These are phyloP conservation scores for Pantherophis guttatus DNA, from an alignment of 2,113 vertebrate species.

Conservation along the genomic window DNA sequence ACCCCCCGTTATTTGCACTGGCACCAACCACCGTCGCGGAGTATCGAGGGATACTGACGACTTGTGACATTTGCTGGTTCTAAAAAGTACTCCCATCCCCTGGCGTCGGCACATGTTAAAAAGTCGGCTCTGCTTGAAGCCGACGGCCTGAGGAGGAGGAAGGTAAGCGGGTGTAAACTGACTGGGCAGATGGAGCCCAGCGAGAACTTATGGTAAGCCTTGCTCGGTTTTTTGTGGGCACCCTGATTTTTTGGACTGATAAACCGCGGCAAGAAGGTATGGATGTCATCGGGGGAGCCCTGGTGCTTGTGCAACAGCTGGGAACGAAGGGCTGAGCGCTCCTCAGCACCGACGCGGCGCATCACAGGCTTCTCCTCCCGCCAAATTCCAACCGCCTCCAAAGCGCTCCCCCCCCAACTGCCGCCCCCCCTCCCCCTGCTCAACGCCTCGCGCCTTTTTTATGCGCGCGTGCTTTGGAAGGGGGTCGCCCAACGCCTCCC, in stretches of 20 bases:
- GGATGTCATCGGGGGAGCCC: neutral
- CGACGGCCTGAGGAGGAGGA: neutral
- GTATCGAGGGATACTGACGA: neutral
- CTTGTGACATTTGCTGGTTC: neutral
- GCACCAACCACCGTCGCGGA: neutral
- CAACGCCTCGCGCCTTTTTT: neutral
- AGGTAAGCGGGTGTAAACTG: neutral
- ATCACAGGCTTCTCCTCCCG: neutral
- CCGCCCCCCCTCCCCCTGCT: neutral
- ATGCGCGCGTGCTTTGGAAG: neutral
- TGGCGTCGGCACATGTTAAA: neutral
- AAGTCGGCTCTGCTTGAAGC: neutral
- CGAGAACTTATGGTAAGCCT: neutral
- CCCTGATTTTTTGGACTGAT: neutral
- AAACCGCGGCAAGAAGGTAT: neutral
- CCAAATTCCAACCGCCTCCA: neutral
- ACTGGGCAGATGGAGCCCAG: neutral
- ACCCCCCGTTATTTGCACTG: neutral
- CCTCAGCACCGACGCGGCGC: neutral
- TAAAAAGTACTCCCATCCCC: neutral
- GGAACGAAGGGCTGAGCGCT: neutral
- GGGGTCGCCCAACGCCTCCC: neutral
- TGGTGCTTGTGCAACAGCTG: conserved; percentile 8
- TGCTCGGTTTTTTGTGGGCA: neutral
- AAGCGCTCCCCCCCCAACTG: neutral